Percentiles rank a stretch among this genome's conserved stretches.
Conservation (phyloP, 2,113 vertebrate species). For the Rhineura floridana region DNA sequence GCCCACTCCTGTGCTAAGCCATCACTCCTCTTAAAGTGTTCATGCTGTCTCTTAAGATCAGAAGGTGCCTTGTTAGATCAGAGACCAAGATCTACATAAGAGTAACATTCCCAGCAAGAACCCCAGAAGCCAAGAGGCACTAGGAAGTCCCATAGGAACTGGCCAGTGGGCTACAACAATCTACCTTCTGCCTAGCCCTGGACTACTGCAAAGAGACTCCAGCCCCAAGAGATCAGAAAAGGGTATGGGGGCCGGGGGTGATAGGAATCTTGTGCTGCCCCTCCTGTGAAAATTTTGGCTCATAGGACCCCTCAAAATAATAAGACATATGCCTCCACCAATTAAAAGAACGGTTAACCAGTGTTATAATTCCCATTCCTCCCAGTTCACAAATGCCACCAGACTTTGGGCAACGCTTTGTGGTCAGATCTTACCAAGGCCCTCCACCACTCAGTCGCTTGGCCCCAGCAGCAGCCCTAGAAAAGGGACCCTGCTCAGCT, state of each 20-base stretch:
- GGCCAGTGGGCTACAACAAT: neutral
- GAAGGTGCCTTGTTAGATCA: neutral
- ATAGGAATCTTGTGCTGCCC: neutral
- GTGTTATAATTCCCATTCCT: too few relatives aligned
- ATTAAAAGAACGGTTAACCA: neutral
- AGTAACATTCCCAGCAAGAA: neutral
- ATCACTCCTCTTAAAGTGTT: neutral
- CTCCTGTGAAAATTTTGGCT: too few relatives aligned
- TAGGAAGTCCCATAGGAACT: neutral
- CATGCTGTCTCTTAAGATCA: neutral
- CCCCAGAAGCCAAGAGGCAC: neutral
- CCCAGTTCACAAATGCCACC: too few relatives aligned
- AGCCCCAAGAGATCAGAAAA: neutral
- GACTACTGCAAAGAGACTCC: neutral
- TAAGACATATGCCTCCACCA: too few relatives aligned
- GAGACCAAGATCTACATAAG: too few relatives aligned
- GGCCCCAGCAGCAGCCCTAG: accelerated
- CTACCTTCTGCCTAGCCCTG: neutral
- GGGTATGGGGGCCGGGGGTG: neutral
- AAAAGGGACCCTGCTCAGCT: neutral
- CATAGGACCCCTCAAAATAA: neutral
- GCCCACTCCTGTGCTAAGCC: too few relatives aligned
- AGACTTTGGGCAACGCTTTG: too few relatives aligned
- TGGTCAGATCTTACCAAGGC: accelerated
- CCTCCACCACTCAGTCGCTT: accelerated